These are phyloP conservation scores for Lepidotrigona ventralis DNA, from an alignment of 1,140 invertebrate species.

Conservation along the genomic window DNA sequence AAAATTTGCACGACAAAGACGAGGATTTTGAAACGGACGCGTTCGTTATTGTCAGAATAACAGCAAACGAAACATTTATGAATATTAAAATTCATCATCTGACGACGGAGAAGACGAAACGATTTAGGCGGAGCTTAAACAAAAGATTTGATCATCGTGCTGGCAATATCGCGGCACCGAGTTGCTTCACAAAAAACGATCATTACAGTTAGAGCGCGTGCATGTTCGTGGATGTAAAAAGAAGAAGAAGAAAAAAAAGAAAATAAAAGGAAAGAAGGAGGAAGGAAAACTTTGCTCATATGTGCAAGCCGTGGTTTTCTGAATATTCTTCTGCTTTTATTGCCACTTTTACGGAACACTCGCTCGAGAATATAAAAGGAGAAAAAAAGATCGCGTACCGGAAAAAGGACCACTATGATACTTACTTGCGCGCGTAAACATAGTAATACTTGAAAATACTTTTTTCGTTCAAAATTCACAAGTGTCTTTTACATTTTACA, in stretches of 20 bases:
- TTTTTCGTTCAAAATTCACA: neutral
- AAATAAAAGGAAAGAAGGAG: neutral
- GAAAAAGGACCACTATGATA: neutral
- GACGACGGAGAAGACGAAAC: too few relatives aligned
- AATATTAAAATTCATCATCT: neutral
- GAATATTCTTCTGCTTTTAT: conserved; percentile 38
- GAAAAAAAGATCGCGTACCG: neutral
- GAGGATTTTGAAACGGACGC: neutral
- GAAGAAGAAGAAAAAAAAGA: neutral
- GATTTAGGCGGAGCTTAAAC: too few relatives aligned
- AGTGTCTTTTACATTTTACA: neutral
- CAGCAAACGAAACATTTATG: too few relatives aligned
- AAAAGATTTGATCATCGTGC: neutral
- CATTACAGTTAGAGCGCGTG: neutral
- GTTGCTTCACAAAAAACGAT: neutral
- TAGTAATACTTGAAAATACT: neutral
- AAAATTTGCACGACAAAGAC: neutral
- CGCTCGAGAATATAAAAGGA: conserved; percentile 3
- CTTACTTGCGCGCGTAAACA: too few relatives aligned
- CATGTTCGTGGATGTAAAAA: neutral
- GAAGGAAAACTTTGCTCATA: conserved; percentile 12
- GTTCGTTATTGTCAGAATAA: too few relatives aligned
- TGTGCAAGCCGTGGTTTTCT: conserved; percentile 4
- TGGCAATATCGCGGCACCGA: neutral
- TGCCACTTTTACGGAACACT: conserved; percentile 30